phyloP scores from a whole-genome alignment of 1,140 invertebrate genomes.

The Drosophila cardini region DNA sequence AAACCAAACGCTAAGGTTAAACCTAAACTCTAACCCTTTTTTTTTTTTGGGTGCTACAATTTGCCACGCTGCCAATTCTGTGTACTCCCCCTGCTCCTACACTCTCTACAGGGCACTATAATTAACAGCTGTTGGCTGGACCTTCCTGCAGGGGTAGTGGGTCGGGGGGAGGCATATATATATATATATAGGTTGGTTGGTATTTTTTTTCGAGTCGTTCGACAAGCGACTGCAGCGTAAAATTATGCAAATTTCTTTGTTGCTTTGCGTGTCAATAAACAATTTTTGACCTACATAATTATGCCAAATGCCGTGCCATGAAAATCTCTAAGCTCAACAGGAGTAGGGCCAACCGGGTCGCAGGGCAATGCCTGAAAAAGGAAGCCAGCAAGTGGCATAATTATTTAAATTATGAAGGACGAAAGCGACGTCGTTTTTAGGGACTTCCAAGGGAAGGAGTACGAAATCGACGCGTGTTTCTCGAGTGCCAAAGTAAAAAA shows the following conservation, averaged over 20 bases:
- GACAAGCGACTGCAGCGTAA: conserved; percentile 68
- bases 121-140: conserved; percentile 76
- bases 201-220: conserved; percentile 12
- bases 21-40: conserved; percentile 29
- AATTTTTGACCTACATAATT: conserved; percentile 84
- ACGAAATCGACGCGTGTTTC: conserved; percentile 68
- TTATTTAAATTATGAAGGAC: conserved; percentile 84
- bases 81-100: conserved; percentile 14
- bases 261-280: conserved; percentile 83
- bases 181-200: conserved; percentile 16
- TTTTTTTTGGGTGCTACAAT: conserved; percentile 49
- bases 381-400: conserved; percentile 82
- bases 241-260: conserved; percentile 83
- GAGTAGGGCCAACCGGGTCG: neutral
- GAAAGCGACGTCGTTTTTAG: conserved; percentile 31
- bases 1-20: conserved; percentile 22
- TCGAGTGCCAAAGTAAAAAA: conserved; percentile 54
- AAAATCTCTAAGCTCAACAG: conserved; percentile 71
- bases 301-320: conserved; percentile 77
- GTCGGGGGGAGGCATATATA: conserved; percentile 16
- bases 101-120: conserved; percentile 51
- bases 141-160: neutral
- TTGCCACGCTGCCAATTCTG: conserved; percentile 63
- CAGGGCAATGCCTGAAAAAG: conserved; percentile 49
- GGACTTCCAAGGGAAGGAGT: conserved; percentile 4